phyloP scores from a whole-genome alignment of 2,113 vertebrate genomes.

The Aegithalos caudatus region DNA sequence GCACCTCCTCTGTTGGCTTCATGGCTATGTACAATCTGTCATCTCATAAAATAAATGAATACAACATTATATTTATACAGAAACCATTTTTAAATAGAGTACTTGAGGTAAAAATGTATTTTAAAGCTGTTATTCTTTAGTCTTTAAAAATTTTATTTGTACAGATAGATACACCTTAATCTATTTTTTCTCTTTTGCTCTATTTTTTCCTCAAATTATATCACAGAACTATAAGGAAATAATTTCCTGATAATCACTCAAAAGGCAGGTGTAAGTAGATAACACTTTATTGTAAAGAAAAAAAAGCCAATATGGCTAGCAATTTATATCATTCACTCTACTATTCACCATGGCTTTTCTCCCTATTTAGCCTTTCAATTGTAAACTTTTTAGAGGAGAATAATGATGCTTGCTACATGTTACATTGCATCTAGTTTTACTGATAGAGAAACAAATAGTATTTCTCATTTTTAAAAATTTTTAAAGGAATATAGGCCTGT shows the following conservation, averaged over 20 bases:
- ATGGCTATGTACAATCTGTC: slow-evolving; percentile 88
- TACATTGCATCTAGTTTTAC: background rate
- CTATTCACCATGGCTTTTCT: background rate
- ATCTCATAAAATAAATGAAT: slow-evolving; percentile 61
- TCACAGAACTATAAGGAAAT: background rate
- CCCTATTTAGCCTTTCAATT: background rate
- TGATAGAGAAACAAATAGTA: background rate
- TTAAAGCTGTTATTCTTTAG: background rate
- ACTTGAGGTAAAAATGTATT: background rate
- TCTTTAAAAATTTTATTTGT: background rate
- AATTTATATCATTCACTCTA: background rate
- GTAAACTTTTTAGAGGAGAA: background rate
- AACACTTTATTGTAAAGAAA: background rate
- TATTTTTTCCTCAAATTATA: background rate
- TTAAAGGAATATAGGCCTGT: background rate
- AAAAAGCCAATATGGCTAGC: background rate
- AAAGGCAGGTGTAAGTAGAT: background rate
- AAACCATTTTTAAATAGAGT: background rate
- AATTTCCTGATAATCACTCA: background rate
- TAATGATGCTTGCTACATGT: background rate
- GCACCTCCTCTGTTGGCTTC: slow-evolving; percentile 87
- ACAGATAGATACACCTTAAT: background rate
- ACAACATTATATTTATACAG: background rate
- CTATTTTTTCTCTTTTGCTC: background rate
- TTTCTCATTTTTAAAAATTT: background rate